Conservation (phyloP, 2,888 invertebrate species). For the Ligdia adustata region DNA sequence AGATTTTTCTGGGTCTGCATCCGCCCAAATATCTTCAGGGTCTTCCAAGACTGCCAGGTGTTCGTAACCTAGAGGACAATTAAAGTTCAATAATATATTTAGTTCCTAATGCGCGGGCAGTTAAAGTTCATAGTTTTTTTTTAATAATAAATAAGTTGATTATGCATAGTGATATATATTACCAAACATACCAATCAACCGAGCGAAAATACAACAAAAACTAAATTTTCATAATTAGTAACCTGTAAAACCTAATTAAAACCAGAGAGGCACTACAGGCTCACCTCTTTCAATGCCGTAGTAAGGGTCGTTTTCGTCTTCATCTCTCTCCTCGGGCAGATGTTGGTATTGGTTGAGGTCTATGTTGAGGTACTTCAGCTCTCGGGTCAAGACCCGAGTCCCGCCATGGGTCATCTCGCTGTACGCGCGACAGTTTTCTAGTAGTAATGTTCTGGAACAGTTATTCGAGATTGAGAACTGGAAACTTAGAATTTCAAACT, state of each 20-base stretch:
- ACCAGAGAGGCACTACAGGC: background rate
- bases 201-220: background rate
- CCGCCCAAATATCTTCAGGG: constrained; percentile 63
- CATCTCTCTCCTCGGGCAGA: constrained; percentile 84
- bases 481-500: no score
- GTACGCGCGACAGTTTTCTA: constrained; percentile 67
- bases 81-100: no score
- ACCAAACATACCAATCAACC: no score
- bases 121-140: no score
- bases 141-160: no score
- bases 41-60: constrained; percentile 71
- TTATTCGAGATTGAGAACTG: no score
- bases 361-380: constrained; percentile 89
- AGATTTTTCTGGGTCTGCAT: constrained; percentile 48
- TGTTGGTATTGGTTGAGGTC: constrained; percentile 88
- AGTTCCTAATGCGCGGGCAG: no score
- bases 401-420: constrained; percentile 76
- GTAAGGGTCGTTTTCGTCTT: constrained; percentile 80
- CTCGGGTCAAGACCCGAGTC: constrained; percentile 87
- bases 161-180: no score
- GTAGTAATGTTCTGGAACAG: constrained; percentile 32
- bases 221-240: background rate
- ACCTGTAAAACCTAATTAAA: background rate
- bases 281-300: constrained; percentile 86
- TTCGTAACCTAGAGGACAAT: constrained; percentile 66